Conservation (phyloP, 1,140 invertebrate genomes). For the Hyles euphorbiae region DNA sequence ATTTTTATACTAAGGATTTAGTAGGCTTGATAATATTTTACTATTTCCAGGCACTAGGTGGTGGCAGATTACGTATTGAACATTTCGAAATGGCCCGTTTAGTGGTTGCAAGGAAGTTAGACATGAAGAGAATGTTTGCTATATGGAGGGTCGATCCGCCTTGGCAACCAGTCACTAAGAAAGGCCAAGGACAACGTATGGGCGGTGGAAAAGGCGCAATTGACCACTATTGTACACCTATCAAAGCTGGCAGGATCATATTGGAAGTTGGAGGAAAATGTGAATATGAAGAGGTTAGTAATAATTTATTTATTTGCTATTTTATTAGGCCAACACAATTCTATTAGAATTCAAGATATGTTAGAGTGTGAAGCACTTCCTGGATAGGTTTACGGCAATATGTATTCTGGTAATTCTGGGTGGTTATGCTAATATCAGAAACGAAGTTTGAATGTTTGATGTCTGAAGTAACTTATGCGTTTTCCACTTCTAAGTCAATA, state of each 20-base stretch:
- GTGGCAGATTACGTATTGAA: slow-evolving; percentile 85
- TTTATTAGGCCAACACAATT: background rate
- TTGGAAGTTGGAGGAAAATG: slow-evolving; percentile 95
- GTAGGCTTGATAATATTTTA: background rate
- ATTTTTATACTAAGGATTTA: no score
- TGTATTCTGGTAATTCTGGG: no score
- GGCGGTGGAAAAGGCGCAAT: slow-evolving; percentile 98
- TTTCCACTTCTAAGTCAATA: no score
- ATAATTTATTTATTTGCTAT: background rate
- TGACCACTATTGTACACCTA: slow-evolving; percentile 95
- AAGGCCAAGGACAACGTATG: slow-evolving; percentile 92
- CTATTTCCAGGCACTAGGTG: slow-evolving; percentile 82
- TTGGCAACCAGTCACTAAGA: slow-evolving; percentile 96
- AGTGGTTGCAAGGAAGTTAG: slow-evolving; percentile 84
- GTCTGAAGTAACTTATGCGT: no score
- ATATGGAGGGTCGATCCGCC: slow-evolving; percentile 95
- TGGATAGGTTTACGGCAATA: no score
- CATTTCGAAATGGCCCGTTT: slow-evolving; percentile 94
- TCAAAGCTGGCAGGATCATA: slow-evolving; percentile 94
- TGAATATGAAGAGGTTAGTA: slow-evolving; percentile 88
- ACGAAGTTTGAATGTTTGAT: no score
- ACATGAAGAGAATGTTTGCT: slow-evolving; percentile 91
- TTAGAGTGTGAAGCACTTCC: no score
- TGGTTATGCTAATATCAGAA: no score
- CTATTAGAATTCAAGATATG: no score